Conservation (phyloP, 2,797 vertebrate species). For the Knipowitschia caucasica region DNA sequence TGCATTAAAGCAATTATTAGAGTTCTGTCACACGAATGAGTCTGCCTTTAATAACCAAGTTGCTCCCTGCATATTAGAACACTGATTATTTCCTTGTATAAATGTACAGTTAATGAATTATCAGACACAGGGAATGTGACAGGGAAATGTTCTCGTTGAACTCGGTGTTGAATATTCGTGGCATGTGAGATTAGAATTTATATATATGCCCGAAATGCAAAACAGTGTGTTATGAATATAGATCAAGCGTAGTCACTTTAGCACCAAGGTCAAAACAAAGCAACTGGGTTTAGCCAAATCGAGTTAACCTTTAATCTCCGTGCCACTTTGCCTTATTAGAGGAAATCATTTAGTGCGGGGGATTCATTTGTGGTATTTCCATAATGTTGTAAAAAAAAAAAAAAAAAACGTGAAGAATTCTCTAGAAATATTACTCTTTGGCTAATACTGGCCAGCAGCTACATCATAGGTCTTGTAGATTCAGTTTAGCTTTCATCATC, state of each 20-base stretch:
- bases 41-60: not conserved
- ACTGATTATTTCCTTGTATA: not conserved
- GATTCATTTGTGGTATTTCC: not conserved
- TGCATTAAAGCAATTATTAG: slow-evolving; percentile 5
- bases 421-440: not conserved
- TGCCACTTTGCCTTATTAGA: not conserved
- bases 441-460: not conserved
- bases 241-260: not conserved
- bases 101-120: not conserved
- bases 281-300: not conserved
- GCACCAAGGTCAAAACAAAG: not conserved
- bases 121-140: not conserved
- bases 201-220: not conserved
- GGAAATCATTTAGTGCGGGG: not conserved
- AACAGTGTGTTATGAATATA: not conserved
- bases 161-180: not conserved
- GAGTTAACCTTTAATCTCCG: not conserved
- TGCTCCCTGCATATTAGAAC: not conserved
- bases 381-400: not conserved
- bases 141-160: not conserved
- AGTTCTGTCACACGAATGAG: slow-evolving; percentile 4
- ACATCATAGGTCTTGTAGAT: not conserved
- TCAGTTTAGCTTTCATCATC: too few relatives aligned
- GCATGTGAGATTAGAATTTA: not conserved
- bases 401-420: not conserved